These are phyloP conservation scores for Colistium nudipinnis DNA, from an alignment of 2,113 vertebrate genomes.

Conservation along the genomic window DNA sequence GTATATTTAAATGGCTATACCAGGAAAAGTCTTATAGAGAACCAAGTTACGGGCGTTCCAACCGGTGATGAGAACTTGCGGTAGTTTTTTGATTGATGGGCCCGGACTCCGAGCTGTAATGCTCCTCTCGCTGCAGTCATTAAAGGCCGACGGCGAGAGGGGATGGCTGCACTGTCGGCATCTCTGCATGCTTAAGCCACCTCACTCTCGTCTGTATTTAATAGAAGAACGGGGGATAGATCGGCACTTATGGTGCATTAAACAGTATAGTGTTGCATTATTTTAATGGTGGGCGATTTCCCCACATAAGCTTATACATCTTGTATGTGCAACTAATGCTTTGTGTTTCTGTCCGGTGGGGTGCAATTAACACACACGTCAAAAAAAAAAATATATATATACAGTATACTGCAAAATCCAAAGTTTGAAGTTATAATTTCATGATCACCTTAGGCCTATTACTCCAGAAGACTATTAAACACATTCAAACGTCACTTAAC, in stretches of 20 bases:
- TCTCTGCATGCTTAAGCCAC: constrained; percentile 45
- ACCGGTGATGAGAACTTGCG: constrained; percentile 5
- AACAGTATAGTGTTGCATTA: constrained; percentile 54
- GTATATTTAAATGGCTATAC: no score
- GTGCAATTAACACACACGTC: background rate
- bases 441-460: no score
- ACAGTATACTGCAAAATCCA: no score
- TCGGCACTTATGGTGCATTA: constrained; percentile 73
- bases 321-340: constrained; percentile 43
- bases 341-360: constrained; percentile 14
- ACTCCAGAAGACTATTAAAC: no score
- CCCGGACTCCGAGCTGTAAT: constrained; percentile 42
- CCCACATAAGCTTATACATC: constrained; percentile 45
- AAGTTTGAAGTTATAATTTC: no score
- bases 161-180: constrained; percentile 47
- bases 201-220: constrained; percentile 59
- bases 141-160: constrained; percentile 41
- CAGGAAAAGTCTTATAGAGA: background rate
- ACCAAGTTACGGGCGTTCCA: constrained; percentile 9
- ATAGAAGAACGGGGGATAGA: constrained; percentile 47
- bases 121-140: constrained; percentile 55
- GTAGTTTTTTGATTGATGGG: constrained; percentile 31
- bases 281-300: constrained; percentile 31
- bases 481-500: no score
- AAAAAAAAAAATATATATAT: no score